phyloP scores from a whole-genome alignment of 2,113 vertebrate species.

The Sporophila hypoxantha region DNA sequence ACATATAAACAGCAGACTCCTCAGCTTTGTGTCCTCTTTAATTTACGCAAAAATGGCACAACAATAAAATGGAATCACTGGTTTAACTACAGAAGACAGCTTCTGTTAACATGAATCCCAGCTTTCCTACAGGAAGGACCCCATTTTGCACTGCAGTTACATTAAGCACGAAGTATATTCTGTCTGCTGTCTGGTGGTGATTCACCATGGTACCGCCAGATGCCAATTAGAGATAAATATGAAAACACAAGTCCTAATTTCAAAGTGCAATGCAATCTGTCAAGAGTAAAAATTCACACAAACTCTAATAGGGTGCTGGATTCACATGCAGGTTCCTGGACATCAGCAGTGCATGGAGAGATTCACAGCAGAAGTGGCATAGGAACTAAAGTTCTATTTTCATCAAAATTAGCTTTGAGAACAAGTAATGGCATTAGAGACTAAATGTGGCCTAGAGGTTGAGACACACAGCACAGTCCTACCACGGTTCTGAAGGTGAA shows the following conservation, averaged over 20 bases:
- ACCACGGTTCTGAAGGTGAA: background rate
- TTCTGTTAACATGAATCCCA: background rate
- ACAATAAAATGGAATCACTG: background rate
- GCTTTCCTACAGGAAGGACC: background rate
- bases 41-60: background rate
- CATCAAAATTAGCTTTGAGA: background rate
- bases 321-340: background rate
- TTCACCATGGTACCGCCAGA: constrained; percentile 27
- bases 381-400: background rate
- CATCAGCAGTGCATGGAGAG: background rate
- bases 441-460: background rate
- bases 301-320: background rate
- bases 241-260: background rate
- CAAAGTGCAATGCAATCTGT: background rate
- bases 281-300: background rate
- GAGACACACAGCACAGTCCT: background rate
- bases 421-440: background rate
- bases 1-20: background rate
- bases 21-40: background rate
- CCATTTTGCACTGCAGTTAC: background rate
- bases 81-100: background rate
- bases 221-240: background rate
- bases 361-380: background rate
- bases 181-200: background rate
- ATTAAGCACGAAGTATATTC: background rate